Base-by-base conservation (phyloP, 1,140 invertebrate species). In the Batillaria attramentaria region DNA sequence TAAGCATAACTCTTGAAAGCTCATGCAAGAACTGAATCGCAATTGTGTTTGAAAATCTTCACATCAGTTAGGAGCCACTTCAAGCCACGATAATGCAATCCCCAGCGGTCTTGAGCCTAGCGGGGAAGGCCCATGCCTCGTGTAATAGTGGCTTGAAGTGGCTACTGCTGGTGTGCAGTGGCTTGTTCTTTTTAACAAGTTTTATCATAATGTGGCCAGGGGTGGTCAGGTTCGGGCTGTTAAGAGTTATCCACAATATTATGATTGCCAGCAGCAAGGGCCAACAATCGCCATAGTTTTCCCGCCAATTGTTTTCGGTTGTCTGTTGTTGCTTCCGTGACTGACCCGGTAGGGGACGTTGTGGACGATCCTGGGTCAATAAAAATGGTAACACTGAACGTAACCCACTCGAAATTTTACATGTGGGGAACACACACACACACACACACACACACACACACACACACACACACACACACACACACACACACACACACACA, bases 401-500 rank as follows among this genome's bases (percentile, higher is more conserved):
- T 35, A 6, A 35, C 37, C 18, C 65, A 10, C 65, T 35, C 37
- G 10, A 18, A 68, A 18, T 6, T 31, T 10, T 24, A 68, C 4
- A 24, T 28, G n/a, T n/a, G n/a, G n/a, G n/a, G n/a, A n/a, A 60
- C 57, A 60, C 6, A 10, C 57, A 60, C 57, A 60, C 57, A 60
- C 57, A 60, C 8, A 60, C 57, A 24, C 8, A 60, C 57, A 24
- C 8, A 60, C 57, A 24, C 8, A 24, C 57, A 60, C 57, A 24
- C 57, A 60, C 57, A 24, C 57, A 60, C 57, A 60, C 57, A 24
- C 57, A 60, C 57, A 60, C 57, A 60, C 57, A 60, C 57, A 13
- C 8, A 60, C 24, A 60, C 57, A 60, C 8, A 60, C 57, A 60
- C 8, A 24, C 57, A 60, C 57, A 24, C 57, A 60, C 57, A 24